These are phyloP conservation scores for Geopemphigus sp. DNA, from an alignment of 1,140 invertebrate genomes.

Conservation along the genomic window DNA sequence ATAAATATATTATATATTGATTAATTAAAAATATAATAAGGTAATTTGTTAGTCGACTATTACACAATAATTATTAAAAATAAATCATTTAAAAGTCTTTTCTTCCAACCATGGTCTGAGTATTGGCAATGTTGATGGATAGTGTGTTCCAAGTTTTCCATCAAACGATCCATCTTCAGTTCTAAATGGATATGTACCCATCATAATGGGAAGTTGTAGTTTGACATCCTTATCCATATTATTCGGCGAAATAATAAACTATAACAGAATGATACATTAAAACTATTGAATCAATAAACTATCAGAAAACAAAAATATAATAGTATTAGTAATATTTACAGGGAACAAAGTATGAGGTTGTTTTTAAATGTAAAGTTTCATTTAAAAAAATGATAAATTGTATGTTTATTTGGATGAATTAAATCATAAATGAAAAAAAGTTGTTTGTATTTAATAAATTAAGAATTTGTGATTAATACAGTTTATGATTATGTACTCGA, in stretches of 20 bases:
- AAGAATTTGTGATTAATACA: too few species aligned
- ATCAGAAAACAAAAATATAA: too few species aligned
- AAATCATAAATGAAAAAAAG: too few species aligned
- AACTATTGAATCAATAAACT: too few species aligned
- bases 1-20: slow-evolving; percentile 10
- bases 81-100: slow-evolving; percentile 57
- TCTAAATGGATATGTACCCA: slow-evolving; percentile 88
- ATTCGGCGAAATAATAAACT: slow-evolving; percentile 89
- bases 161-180: slow-evolving; percentile 61
- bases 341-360: too few species aligned
- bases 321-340: too few species aligned
- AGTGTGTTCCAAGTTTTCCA: slow-evolving; percentile 75
- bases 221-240: slow-evolving; percentile 89
- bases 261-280: slow-evolving; percentile 54
- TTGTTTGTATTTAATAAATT: too few species aligned
- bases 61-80: neutral
- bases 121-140: slow-evolving; percentile 88
- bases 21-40: neutral
- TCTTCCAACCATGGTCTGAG: slow-evolving; percentile 86
- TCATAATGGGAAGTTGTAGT: slow-evolving; percentile 85
- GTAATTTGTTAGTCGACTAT: slow-evolving; percentile 21
- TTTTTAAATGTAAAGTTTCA: too few species aligned
- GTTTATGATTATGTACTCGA: too few species aligned
- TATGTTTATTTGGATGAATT: too few species aligned
- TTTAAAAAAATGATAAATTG: too few species aligned